Evolutionary conservation across 2,113 vertebrate genomes (phyloP), one percentile per base, ranked within the genome.

Genomic region (Erinaceus europaeus): DNA sequence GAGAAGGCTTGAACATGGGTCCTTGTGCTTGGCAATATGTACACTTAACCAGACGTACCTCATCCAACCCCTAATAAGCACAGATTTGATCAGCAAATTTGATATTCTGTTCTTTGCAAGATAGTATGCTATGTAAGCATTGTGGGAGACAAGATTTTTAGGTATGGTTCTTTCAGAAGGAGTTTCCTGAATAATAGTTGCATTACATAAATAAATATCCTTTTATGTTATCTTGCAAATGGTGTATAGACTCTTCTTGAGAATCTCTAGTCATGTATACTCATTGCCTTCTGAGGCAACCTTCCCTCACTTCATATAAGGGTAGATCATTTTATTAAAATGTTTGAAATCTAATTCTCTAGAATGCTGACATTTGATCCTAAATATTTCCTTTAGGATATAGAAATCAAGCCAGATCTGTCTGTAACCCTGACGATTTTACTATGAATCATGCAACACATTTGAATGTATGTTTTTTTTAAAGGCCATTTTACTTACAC

Each of bases 221-320:
- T n/a, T 92, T 84, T 89, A 29, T 91, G 73, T 36, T 84, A 72
- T 40, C 15, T 89, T 91, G 68, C 29, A 57, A 91, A 74, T 52
- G 6, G 48, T 67, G 1, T 84, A 8, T 36, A 57, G 62, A 61
- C 34, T 73, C 40, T 76, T 59, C 25, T 75, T 46, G 32, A 87
- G 89, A 78, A 77, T 91, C 55, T 92, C 74, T 40, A 68, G 36
- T 76, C 36, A 62, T 46, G 62, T 25, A 86, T 62, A 69, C 20
- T 61, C 12, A 29, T 72, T 80, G 76, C 20, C 21, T 46, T 25
- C 9, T 36, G 40, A 92, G 29, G 27, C 29, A 74, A 9, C 21
- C 5, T 90, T 82, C 79, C 68, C 38, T 57, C 20, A 36, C 69
- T 82, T 20, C 7, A 4, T 64, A 83, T 93, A 79, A 75, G 29